phyloP scores from a whole-genome alignment of 1,140 invertebrate genomes.

The Leptinotarsa texana region DNA sequence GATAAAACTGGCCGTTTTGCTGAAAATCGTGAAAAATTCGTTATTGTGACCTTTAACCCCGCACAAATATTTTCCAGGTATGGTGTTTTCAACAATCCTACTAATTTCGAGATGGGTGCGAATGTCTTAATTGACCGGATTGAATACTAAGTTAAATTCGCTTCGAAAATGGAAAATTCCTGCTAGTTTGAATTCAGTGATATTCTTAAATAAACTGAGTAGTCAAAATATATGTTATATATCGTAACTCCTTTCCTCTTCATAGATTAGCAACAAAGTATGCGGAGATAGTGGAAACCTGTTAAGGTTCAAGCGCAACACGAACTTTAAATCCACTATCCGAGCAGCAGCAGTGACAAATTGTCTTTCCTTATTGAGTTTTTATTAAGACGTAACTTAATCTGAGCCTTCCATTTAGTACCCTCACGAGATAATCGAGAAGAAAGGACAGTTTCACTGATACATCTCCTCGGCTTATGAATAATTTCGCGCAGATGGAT shows the following conservation, averaged over 20 bases:
- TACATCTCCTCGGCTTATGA: constrained; percentile 44
- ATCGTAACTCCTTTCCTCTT: neutral
- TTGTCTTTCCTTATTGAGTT: constrained; percentile 29
- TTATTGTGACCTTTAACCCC: too few relatives aligned
- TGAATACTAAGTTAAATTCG: too few relatives aligned
- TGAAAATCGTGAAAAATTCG: too few relatives aligned
- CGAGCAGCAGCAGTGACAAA: constrained; percentile 31
- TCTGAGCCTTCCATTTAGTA: constrained; percentile 28
- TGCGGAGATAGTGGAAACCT: constrained; percentile 2
- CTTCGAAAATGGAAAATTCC: too few relatives aligned
- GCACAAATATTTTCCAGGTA: too few relatives aligned
- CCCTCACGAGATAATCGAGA: constrained; percentile 30
- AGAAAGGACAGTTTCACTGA: constrained; percentile 38
- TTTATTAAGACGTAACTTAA: constrained; percentile 38
- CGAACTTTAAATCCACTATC: neutral
- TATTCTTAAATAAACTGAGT: neutral
- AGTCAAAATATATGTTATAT: neutral
- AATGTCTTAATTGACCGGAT: too few relatives aligned
- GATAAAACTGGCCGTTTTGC: too few relatives aligned
- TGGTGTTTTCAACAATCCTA: too few relatives aligned
- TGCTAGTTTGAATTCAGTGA: too few relatives aligned
- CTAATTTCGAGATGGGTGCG: too few relatives aligned
- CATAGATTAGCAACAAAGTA: neutral
- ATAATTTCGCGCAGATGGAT: constrained; percentile 50
- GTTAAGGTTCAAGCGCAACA: neutral